A percentile compares a stretch with the other conserved stretches of the same genome.
phyloP scores from a whole-genome alignment of 1,140 invertebrate genomes.

The Ridgeia piscesae region DNA sequence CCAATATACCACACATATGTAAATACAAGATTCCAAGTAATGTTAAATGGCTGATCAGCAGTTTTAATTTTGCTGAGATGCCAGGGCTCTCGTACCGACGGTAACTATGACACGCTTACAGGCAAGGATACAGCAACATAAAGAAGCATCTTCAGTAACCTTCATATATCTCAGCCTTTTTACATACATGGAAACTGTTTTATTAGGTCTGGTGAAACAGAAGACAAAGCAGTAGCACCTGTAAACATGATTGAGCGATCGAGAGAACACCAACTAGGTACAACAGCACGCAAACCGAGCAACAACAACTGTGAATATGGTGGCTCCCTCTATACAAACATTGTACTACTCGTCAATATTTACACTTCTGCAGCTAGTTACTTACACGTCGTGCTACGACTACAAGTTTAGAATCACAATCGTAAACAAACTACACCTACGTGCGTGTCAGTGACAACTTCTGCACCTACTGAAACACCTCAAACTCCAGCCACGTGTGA shows the following conservation, averaged over 20 bases:
- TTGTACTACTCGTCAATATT: not conserved
- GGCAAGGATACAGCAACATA: not conserved
- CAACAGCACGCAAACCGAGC: not conserved
- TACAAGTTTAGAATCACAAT: not conserved
- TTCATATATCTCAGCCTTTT: not conserved
- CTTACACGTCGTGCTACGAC: not conserved
- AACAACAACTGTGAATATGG: not conserved
- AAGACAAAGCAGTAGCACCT: not conserved
- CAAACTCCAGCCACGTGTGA: not conserved
- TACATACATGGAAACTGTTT: not conserved
- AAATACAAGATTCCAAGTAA: not conserved
- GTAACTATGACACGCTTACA: not conserved
- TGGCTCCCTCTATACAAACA: not conserved
- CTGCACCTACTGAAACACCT: not conserved
- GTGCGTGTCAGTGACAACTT: not conserved
- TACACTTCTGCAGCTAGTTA: not conserved
- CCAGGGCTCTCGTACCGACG: not conserved
- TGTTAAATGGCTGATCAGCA: not conserved
- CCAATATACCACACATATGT: not conserved
- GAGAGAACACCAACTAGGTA: not conserved
- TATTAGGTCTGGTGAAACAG: not conserved
- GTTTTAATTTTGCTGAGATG: not conserved
- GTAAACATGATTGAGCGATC: not conserved
- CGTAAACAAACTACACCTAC: not conserved
- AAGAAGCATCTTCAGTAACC: not conserved